Evolutionary conservation across 2,797 vertebrate genomes (phyloP), one percentile per base, ranked within the genome.

Genomic region (Schizopygopsis malacanthus): DNA sequence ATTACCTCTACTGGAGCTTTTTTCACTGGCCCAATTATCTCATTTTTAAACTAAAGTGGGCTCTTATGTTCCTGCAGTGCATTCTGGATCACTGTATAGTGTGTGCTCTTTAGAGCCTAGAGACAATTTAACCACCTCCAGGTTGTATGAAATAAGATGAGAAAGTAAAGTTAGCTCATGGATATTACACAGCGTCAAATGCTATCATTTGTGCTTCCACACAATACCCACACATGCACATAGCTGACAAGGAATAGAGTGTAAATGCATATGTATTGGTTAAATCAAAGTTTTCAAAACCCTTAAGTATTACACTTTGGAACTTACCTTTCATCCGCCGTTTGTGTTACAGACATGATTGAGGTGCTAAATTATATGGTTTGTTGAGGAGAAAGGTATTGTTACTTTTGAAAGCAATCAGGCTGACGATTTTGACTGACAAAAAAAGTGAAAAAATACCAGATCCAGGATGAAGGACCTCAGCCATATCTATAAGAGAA

Each of bases 11-110:
- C 80, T 79, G 79, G 75, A 81, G 76, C 28, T 25, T 89, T 89
- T 52, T 85, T 77, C 45, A 87, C 63, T 83, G 69, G 39, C 56
- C 81, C 77, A 80, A 59, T 85, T 83, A 87, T 63, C 71, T 88
- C 25, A 81, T 85, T 88, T 85, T 79, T n/a, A 89, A 85, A 81
- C 71, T 45, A n/a, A 70, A 89, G 82, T 83, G 70, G 76, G 76
- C 75, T 88, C 82, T 86, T 80, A 76, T 76, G 70, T 54, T 59
- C 56, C 73, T 25, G 45, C 56, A 69, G 63, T 85, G 87, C 72
- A 87, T 81, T 87, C 56, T 88, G 71, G 77, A 54, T 59, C 63
- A 87, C 77, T 47, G 76, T 84, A 85, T 56, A 37, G 37, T 80
- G 50, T 45, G 56, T 84, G 77, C n/a, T 54, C 72, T 81, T 39